A percentile compares a stretch with the other conserved stretches of the same genome.
Evolutionary conservation across 2,797 vertebrate genomes (phyloP).

Genomic region (Linurgus olivaceus): DNA sequence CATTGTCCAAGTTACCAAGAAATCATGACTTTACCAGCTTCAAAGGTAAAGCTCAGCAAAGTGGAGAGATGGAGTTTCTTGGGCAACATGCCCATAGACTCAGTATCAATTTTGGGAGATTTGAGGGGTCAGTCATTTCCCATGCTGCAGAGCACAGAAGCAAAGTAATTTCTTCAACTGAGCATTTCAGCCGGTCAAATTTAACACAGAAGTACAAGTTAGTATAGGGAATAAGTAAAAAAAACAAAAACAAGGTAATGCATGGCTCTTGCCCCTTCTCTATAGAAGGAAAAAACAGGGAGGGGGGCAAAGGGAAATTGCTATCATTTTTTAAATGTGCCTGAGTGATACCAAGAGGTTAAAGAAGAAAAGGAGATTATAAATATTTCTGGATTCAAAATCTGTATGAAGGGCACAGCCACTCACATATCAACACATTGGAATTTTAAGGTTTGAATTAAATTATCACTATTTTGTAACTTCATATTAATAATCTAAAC

Average conservation of each 20-base stretch:
- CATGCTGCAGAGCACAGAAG: not conserved
- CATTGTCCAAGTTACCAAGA: not conserved
- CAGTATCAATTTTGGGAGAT: not conserved
- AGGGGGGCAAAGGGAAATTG: not conserved
- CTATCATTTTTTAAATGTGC: not conserved
- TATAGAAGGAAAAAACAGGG: not conserved
- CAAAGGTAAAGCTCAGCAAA: not conserved
- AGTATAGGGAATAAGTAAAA: not conserved
- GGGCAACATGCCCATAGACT: not conserved
- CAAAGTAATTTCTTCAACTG: not conserved
- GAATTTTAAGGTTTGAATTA: not conserved
- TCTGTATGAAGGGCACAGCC: not conserved
- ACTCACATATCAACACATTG: not conserved
- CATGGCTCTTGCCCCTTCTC: not conserved
- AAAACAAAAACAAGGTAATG: not conserved
- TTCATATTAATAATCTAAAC: not conserved
- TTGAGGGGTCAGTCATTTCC: not conserved
- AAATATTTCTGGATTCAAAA: not conserved
- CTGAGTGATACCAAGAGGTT: not conserved
- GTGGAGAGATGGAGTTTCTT: not conserved
- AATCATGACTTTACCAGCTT: not conserved
- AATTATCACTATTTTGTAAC: not conserved
- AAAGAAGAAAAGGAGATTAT: not conserved
- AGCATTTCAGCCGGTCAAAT: not conserved
- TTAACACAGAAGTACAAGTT: not conserved